phyloP scores from a whole-genome alignment of 1,140 invertebrate genomes.

The Heliconius nattereri region DNA sequence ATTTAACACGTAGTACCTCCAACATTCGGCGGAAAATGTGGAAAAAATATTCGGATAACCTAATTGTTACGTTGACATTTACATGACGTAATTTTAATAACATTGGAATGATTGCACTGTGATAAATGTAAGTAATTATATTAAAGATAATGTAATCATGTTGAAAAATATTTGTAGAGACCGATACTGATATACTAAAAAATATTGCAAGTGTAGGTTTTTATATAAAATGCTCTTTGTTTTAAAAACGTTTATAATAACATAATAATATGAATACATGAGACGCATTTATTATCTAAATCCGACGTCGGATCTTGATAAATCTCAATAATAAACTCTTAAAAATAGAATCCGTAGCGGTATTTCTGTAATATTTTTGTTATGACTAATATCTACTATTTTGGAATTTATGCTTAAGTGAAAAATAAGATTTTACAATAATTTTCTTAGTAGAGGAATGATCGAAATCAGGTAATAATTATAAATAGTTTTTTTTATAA shows the following conservation, averaged over 20 bases:
- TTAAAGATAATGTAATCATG: not conserved
- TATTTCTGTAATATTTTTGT: not conserved
- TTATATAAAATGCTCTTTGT: not conserved
- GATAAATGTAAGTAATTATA: not conserved
- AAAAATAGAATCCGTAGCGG: not conserved
- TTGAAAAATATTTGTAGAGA: not conserved
- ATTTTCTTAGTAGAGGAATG: not conserved
- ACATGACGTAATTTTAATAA: not conserved
- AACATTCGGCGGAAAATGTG: no score
- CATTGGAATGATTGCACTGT: not conserved
- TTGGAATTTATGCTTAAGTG: not conserved
- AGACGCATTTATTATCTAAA: not conserved
- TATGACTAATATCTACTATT: not conserved
- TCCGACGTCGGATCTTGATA: not conserved
- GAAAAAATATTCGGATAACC: not conserved
- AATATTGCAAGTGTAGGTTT: not conserved
- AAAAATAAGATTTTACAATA: not conserved
- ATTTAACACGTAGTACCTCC: no score
- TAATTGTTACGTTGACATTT: not conserved
- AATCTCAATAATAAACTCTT: constrained; percentile 5
- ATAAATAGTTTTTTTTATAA: not conserved
- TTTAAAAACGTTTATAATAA: not conserved
- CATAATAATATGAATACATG: not conserved
- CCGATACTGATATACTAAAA: not conserved
- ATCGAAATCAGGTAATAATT: not conserved